Conservation (phyloP, 2,888 invertebrate species). For the Apoda limacodes region DNA sequence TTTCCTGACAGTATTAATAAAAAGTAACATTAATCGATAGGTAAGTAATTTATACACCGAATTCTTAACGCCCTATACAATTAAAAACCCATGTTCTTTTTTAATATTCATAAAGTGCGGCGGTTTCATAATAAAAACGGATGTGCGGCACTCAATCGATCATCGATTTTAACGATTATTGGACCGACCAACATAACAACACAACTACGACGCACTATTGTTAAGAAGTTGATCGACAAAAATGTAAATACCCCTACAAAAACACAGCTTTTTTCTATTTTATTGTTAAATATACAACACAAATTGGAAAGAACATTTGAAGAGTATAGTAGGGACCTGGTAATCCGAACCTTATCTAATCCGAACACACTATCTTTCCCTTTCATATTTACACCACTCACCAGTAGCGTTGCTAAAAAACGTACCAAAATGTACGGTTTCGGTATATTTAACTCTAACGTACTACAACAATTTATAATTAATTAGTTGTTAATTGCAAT, state of each 20-base stretch:
- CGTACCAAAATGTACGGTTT: too few species aligned
- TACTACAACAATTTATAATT: too few species aligned
- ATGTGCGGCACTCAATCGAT: slow-evolving; percentile 49
- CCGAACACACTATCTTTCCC: too few species aligned
- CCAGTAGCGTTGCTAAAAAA: too few species aligned
- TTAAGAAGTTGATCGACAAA: slow-evolving; percentile 33
- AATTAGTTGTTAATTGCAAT: too few species aligned
- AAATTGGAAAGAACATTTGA: slow-evolving; percentile 8
- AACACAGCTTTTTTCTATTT: too few species aligned
- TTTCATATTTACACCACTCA: too few species aligned
- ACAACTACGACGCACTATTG: too few species aligned
- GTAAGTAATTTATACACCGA: slow-evolving; percentile 55
- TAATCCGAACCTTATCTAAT: too few species aligned
- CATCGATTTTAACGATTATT: slow-evolving; percentile 50
- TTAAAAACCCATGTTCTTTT: slow-evolving; percentile 42
- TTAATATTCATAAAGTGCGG: slow-evolving; percentile 32
- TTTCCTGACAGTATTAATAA: slow-evolving; percentile 38
- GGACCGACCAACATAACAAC: slow-evolving; percentile 27
- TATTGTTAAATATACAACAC: slow-evolving; percentile 14
- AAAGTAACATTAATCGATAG: slow-evolving; percentile 46
- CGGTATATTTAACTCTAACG: too few species aligned
- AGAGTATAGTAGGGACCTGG: too few species aligned
- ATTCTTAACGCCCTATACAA: slow-evolving; percentile 47
- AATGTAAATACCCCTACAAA: slow-evolving; percentile 35
- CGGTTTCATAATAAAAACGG: slow-evolving; percentile 31